These are phyloP conservation scores for Ophraella communa DNA, from an alignment of 2,888 invertebrate genomes.

Conservation along the genomic window DNA sequence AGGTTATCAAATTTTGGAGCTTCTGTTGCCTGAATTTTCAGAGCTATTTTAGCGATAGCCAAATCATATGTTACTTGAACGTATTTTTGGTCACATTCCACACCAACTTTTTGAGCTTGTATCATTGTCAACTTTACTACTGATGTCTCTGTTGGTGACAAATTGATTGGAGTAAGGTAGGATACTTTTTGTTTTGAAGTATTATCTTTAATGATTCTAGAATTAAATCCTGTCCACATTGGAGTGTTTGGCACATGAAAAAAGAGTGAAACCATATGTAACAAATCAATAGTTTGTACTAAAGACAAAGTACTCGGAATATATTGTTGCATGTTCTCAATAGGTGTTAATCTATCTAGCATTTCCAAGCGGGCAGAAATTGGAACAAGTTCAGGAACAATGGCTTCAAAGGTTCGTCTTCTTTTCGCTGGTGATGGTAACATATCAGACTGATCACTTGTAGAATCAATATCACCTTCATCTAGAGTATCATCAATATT, in stretches of 20 bases:
- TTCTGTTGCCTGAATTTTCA: too few species aligned
- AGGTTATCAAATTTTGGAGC: too few species aligned
- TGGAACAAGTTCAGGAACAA: slow-evolving; percentile 20
- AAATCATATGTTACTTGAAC: too few species aligned
- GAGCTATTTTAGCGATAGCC: too few species aligned
- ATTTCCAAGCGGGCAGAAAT: slow-evolving; percentile 12
- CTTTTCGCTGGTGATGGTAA: slow-evolving; percentile 24
- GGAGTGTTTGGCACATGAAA: slow-evolving; percentile 43
- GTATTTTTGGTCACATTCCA: too few species aligned
- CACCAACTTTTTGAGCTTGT: too few species aligned
- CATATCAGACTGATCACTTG: slow-evolving; percentile 6
- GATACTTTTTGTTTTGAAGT: slow-evolving; percentile 42
- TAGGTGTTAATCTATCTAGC: slow-evolving; percentile 7
- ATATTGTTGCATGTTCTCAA: neutral
- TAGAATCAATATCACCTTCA: slow-evolving; percentile 6
- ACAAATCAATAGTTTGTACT: slow-evolving; percentile 26
- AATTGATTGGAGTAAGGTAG: slow-evolving; percentile 48
- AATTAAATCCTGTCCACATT: slow-evolving; percentile 50
- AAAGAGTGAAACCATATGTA: slow-evolving; percentile 40
- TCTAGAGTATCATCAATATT: slow-evolving; percentile 27
- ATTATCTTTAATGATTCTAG: slow-evolving; percentile 36
- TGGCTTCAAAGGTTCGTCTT: slow-evolving; percentile 25
- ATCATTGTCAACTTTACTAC: too few species aligned
- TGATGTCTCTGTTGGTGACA: slow-evolving; percentile 42
- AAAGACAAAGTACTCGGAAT: neutral